phyloP scores from a whole-genome alignment of 2,113 vertebrate species.

The Epinephelus moara region DNA sequence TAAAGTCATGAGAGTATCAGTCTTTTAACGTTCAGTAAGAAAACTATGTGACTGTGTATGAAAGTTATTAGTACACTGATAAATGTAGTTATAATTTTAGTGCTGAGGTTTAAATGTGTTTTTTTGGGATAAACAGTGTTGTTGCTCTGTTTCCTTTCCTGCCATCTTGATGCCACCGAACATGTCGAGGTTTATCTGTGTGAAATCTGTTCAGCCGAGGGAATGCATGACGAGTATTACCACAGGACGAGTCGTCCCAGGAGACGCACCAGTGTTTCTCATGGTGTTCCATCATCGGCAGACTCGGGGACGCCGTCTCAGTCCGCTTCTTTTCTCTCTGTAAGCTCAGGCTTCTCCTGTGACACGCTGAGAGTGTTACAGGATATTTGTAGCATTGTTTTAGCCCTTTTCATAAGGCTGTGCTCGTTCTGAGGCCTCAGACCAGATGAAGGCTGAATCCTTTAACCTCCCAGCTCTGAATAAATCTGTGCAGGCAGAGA shows the following conservation, averaged over 20 bases:
- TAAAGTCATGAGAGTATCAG: too few species aligned
- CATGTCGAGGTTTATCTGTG: background rate
- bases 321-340: slow-evolving; percentile 10
- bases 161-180: background rate
- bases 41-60: too few species aligned
- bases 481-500: slow-evolving; percentile 6
- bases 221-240: background rate
- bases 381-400: slow-evolving; percentile 64
- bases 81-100: too few species aligned
- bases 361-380: slow-evolving; percentile 12
- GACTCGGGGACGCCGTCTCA: slow-evolving; percentile 48
- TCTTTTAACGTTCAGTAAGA: too few species aligned
- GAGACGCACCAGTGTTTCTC: slow-evolving; percentile 22
- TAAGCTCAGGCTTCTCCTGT: slow-evolving; percentile 40
- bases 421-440: slow-evolving; percentile 5
- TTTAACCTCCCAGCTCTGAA: slow-evolving; percentile 2
- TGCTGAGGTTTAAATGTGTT: too few species aligned
- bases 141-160: background rate
- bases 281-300: slow-evolving; percentile 37
- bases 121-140: background rate
- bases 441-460: slow-evolving; percentile 4
- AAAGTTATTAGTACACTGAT: too few species aligned
- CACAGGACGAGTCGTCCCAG: slow-evolving; percentile 18
- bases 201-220: background rate
- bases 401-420: slow-evolving; percentile 30